These are phyloP conservation scores for Motacilla tschutschensis DNA, from an alignment of 2,113 vertebrate genomes.

Conservation along the genomic window DNA sequence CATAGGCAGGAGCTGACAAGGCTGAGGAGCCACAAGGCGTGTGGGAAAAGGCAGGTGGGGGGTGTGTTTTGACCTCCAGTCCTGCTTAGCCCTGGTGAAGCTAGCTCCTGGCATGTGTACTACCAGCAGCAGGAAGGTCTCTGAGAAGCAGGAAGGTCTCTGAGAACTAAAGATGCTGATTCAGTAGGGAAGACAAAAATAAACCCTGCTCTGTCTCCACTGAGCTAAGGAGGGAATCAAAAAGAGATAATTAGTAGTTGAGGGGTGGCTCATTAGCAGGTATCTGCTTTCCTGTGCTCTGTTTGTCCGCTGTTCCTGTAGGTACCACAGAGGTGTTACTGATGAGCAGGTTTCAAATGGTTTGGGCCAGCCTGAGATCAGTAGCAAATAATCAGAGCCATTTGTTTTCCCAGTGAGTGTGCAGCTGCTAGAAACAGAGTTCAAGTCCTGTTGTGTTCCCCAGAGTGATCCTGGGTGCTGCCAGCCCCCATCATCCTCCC, in stretches of 20 bases:
- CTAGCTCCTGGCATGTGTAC: fast-evolving
- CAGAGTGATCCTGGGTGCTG: neutral
- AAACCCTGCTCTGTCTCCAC: neutral
- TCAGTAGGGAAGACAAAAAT: neutral
- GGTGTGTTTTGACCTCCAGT: neutral
- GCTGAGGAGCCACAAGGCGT: neutral
- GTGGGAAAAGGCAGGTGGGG: neutral
- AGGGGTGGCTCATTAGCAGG: neutral
- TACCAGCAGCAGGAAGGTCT: neutral
- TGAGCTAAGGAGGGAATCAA: neutral
- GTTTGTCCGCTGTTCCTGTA: neutral
- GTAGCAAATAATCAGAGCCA: neutral
- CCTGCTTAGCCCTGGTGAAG: fast-evolving
- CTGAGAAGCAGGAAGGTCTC: neutral
- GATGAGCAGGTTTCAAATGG: neutral
- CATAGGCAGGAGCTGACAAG: neutral
- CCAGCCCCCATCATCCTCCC: neutral
- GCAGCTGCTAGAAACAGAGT: neutral
- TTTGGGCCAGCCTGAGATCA: neutral
- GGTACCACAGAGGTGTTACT: neutral
- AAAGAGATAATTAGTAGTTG: neutral
- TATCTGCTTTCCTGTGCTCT: neutral
- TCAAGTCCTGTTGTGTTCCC: neutral
- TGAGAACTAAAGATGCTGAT: neutral
- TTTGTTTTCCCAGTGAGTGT: neutral